Percentiles rank a stretch among this genome's conserved stretches.
Conservation (phyloP, 2,797 vertebrate species). For the Aselliscus stoliczkanus region DNA sequence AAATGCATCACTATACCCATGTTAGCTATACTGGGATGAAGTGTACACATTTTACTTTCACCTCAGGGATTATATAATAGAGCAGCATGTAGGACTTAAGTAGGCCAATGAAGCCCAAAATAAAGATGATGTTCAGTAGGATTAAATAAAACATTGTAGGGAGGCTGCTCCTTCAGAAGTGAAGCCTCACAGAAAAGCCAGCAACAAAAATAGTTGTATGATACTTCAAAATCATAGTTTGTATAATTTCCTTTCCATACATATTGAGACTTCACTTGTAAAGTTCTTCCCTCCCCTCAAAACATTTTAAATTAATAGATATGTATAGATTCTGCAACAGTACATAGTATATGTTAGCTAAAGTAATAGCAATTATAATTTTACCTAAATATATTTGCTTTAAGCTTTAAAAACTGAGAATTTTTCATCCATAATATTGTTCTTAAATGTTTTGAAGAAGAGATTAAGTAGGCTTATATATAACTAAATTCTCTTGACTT, state of each 20-base stretch:
- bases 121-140: neutral
- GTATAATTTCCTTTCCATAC: neutral
- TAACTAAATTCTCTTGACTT: neutral
- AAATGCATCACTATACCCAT: neutral
- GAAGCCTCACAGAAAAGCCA: neutral
- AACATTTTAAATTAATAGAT: neutral
- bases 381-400: neutral
- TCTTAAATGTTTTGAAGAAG: neutral
- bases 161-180: neutral
- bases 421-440: neutral
- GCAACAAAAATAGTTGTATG: neutral
- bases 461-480: neutral
- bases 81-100: neutral
- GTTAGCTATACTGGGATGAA: neutral
- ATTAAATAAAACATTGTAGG: neutral
- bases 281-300: neutral
- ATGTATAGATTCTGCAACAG: neutral
- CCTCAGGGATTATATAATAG: neutral
- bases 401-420: neutral
- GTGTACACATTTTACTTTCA: neutral
- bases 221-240: neutral
- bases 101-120: neutral
- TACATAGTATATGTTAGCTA: neutral
- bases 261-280: neutral
- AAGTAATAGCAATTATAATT: neutral